A percentile compares a stretch with the other conserved stretches of the same genome.
These are phyloP conservation scores for Tachysurus fulvidraco DNA, from an alignment of 2,113 vertebrate genomes.

Conservation along the genomic window DNA sequence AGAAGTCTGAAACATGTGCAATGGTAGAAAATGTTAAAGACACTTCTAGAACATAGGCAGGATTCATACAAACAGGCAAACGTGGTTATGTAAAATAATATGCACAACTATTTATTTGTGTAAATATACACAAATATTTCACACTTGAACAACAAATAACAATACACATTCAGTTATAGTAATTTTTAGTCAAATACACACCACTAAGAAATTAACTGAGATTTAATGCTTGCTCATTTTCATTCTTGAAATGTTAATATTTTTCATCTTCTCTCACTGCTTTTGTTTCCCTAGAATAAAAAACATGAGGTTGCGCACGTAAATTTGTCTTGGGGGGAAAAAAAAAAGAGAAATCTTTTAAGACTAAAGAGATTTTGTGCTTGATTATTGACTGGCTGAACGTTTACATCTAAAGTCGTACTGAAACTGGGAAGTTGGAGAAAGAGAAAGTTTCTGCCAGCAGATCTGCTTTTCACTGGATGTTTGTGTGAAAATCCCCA, in stretches of 20 bases:
- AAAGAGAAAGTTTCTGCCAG: not conserved
- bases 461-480: not conserved
- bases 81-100: not conserved
- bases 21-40: not conserved
- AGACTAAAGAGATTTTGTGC: not conserved
- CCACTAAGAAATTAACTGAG: not conserved
- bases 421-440: not conserved
- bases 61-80: not conserved
- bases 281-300: not conserved
- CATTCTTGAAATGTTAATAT: not conserved
- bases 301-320: not conserved
- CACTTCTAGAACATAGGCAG: not conserved
- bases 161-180: not conserved
- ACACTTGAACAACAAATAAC: not conserved
- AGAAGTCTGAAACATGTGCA: not conserved
- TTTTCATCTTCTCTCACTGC: not conserved
- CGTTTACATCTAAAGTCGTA: not conserved
- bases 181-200: not conserved
- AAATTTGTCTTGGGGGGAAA: not conserved
- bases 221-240: not conserved
- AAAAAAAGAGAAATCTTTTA: not conserved
- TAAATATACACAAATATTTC: not conserved
- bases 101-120: too few relatives aligned
- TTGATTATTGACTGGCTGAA: not conserved
- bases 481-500: not conserved